phyloP scores from a whole-genome alignment of 2,888 invertebrate species.

The Pyrrhosoma nymphula region DNA sequence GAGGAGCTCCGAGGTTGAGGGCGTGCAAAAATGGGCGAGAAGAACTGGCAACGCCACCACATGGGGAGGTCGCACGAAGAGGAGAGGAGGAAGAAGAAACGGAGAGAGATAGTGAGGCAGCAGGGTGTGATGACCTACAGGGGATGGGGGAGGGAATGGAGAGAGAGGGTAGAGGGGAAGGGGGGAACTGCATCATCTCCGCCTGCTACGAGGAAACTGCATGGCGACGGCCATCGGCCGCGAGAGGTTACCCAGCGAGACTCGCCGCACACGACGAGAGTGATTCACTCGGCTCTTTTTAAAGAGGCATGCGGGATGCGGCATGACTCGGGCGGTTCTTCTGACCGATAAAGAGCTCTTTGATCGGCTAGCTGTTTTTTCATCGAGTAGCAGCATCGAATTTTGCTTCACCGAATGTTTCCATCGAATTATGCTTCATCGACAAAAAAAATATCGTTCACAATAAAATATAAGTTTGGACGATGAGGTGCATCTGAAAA shows the following conservation, averaged over 20 bases:
- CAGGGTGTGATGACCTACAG: neutral
- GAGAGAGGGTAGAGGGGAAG: neutral
- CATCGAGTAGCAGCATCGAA: no score
- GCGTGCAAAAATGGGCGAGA: neutral
- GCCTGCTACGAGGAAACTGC: neutral
- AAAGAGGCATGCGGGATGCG: no score
- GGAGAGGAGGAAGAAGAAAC: neutral
- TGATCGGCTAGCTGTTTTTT: no score
- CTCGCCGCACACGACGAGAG: neutral
- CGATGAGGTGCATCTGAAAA: no score
- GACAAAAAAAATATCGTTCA: no score
- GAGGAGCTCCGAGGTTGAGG: neutral
- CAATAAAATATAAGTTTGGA: no score
- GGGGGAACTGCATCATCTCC: neutral
- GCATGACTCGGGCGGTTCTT: no score
- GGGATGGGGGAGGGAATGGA: neutral
- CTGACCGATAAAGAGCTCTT: no score
- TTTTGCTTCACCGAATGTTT: no score
- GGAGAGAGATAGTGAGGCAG: neutral
- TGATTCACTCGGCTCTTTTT: no score
- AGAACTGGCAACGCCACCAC: conserved; percentile 17
- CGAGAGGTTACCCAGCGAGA: neutral
- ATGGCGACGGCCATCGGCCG: neutral
- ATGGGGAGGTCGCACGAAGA: neutral
- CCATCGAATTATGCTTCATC: no score